Base-by-base conservation (phyloP, 37 sponge, comb jelly and placozoan genomes). In the Oscarella lobularis region DNA sequence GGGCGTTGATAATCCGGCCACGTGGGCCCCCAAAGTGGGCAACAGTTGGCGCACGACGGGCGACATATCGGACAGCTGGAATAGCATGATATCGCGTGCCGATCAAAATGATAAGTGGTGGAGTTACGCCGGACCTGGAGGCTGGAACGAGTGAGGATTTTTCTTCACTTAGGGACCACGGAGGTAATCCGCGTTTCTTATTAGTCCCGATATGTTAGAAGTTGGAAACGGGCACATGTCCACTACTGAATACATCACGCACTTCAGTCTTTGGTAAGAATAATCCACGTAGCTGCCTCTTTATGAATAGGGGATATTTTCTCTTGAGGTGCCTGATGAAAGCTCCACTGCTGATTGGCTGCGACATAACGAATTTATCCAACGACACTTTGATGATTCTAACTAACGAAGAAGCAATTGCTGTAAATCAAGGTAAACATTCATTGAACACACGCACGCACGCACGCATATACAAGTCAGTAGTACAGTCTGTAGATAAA, bases 1-100 rank as follows among this genome's bases (percentile, higher is more conserved):
- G 60, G 60, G 60, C 20, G 60, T 48, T 48, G 60, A 48, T 48
- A 48, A 48, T 48, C 60, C 60, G 9, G 60, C 60, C 9, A 48
- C 60, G 0, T 91, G 92, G 92, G 87, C 85, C 31, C 41, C 80
- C 1, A 27, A 33, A 0, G 85, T 91, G 5, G 92, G 92, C 2
- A 91, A 91, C 74, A 91, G 92, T 38, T 91, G 92, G 92, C 76
- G 92, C 3, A 91, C 92, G 4, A 91, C 92, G 20, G 75, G 74
- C 3, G 92, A 91, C 73, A 91, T 91, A 31, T 2, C 35, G 1
- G 88, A 87, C 39, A 67, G 79, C 40, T 91, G 85, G 85, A 66
- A 76, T 65, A 34, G 80, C 55, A 90, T 86, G 81, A 78, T 84
- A 0, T 37, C 3, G 9, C 35, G 78, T 31, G 81, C 78, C 40